Conservation (phyloP, 2,797 vertebrate genomes). For the Decapterus maruadsi region DNA sequence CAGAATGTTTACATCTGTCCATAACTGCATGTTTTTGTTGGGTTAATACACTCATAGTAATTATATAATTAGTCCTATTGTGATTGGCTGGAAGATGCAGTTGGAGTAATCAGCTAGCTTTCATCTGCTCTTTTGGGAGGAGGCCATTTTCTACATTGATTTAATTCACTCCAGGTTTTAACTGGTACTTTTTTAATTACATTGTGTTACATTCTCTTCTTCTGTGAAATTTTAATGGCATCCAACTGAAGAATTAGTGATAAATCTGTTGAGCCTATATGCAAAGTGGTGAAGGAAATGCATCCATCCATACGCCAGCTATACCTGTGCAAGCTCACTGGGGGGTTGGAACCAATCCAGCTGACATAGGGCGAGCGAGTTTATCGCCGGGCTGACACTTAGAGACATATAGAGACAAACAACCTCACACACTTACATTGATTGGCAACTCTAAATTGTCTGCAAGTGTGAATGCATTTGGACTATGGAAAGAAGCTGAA, state of each 20-base stretch:
- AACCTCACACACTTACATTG: too few relatives aligned
- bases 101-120: not conserved
- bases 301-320: too few relatives aligned
- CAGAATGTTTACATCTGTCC: conserved; percentile 30
- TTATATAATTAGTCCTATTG: conserved; percentile 3
- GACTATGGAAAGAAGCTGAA: too few relatives aligned
- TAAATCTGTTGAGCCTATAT: not conserved
- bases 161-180: not conserved
- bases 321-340: too few relatives aligned
- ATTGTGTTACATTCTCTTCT: not conserved
- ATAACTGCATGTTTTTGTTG: conserved; percentile 30
- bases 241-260: not conserved
- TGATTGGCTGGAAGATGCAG: not conserved
- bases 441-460: too few relatives aligned
- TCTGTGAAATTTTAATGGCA: not conserved
- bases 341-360: too few relatives aligned
- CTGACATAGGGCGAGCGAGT: too few relatives aligned
- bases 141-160: not conserved
- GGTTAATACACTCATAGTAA: conserved; percentile 22
- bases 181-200: not conserved
- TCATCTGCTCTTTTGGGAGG: not conserved
- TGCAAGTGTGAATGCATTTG: too few relatives aligned
- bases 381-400: too few relatives aligned
- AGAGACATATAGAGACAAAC: too few relatives aligned
- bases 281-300: not conserved